A percentile compares a stretch with the other conserved stretches of the same genome.
phyloP scores from a whole-genome alignment of 2,888 invertebrate genomes.

The Terebella lapidaria region DNA sequence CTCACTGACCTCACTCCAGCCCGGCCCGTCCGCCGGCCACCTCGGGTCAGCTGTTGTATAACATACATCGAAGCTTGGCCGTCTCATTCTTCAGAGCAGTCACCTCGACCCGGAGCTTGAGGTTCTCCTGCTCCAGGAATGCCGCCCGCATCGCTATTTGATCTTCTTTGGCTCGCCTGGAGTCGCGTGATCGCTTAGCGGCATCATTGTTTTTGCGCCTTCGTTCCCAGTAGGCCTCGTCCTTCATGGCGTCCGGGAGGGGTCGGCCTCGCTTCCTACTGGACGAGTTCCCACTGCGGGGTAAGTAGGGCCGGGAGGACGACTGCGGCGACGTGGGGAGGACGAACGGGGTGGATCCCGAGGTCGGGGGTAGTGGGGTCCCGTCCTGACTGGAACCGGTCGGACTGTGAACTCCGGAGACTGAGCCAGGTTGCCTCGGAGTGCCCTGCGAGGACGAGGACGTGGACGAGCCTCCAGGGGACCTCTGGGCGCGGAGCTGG shows the following conservation, averaged over 20 bases:
- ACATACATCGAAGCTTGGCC: conserved; percentile 59
- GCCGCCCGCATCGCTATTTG: conserved; percentile 84
- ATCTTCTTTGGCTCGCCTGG: conserved; percentile 83
- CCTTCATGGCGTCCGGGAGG: conserved; percentile 56
- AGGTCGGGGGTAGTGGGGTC: not conserved
- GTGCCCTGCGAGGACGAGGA: not conserved
- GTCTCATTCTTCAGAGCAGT: conserved; percentile 65
- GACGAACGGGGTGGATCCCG: not conserved
- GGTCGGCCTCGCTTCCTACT: not conserved
- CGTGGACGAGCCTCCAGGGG: not conserved
- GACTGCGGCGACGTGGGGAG: not conserved
- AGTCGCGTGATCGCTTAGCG: conserved; percentile 87
- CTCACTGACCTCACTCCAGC: no score
- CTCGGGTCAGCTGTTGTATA: conserved; percentile 39
- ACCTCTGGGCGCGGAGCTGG: not conserved
- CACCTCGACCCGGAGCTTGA: conserved; percentile 69
- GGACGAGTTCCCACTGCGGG: not conserved
- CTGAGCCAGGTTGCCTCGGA: no score
- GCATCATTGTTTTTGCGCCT: conserved; percentile 89
- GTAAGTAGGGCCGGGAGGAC: not conserved
- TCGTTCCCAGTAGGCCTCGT: conserved; percentile 81
- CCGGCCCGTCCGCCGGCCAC: no score
- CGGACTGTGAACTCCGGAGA: not conserved
- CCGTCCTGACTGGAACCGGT: not conserved
- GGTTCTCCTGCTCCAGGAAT: conserved; percentile 79